Conservation (phyloP, 2,113 vertebrate species). For the Centropus unirufus region DNA sequence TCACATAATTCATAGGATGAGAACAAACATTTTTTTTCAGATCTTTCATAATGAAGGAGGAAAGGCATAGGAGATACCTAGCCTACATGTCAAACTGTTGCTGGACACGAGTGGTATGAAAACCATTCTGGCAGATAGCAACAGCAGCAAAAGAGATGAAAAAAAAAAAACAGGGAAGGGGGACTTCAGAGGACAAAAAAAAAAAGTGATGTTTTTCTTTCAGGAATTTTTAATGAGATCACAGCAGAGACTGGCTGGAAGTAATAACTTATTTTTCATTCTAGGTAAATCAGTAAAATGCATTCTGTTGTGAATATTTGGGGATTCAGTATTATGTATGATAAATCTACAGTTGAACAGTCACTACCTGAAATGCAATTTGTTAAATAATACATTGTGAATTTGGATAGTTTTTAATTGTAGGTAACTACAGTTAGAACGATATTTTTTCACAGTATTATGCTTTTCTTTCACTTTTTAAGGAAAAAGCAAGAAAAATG, state of each 20-base stretch:
- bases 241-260: not conserved
- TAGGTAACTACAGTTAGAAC: not conserved
- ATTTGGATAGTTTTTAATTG: not conserved
- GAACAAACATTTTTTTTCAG: not conserved
- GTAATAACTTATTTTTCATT: not conserved
- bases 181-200: not conserved
- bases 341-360: not conserved
- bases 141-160: not conserved
- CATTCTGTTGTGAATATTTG: not conserved
- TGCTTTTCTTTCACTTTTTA: not conserved
- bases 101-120: accelerated
- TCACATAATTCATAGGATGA: not conserved
- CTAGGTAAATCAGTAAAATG: not conserved
- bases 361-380: not conserved
- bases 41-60: not conserved
- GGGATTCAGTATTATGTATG: not conserved
- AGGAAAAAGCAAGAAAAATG: not conserved
- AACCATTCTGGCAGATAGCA: not conserved
- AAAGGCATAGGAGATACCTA: not conserved
- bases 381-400: not conserved
- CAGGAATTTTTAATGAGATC: not conserved
- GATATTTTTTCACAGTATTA: not conserved
- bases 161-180: not conserved
- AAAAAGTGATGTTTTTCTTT: not conserved
- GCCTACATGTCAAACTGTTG: not conserved